These are phyloP conservation scores for Cylas formicarius DNA, from an alignment of 1,140 invertebrate species.

Conservation along the genomic window DNA sequence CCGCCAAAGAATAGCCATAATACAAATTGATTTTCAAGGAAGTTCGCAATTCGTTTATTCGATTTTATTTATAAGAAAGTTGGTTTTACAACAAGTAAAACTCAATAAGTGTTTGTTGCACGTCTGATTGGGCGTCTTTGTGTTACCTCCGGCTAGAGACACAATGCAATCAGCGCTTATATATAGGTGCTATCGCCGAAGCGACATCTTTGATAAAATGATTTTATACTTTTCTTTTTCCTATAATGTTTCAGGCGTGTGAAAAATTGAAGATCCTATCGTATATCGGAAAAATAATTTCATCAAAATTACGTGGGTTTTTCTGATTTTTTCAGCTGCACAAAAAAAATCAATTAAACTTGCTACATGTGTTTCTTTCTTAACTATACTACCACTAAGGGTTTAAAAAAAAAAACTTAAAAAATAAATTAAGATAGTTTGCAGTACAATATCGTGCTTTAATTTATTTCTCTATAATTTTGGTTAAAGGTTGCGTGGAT, in stretches of 20 bases:
- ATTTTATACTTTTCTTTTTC: slow-evolving; percentile 12
- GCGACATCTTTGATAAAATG: slow-evolving; percentile 15
- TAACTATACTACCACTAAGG: too few species aligned
- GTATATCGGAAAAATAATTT: background rate
- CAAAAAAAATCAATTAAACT: too few species aligned
- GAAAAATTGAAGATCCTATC: background rate
- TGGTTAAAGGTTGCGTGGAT: slow-evolving; percentile 79
- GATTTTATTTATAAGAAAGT: slow-evolving; percentile 28
- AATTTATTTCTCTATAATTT: slow-evolving; percentile 10
- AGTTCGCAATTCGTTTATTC: background rate
- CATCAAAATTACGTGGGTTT: too few species aligned
- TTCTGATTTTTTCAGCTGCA: too few species aligned
- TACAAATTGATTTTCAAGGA: slow-evolving; percentile 6
- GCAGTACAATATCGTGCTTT: too few species aligned
- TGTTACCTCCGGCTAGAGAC: slow-evolving; percentile 24
- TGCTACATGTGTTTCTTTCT: too few species aligned
- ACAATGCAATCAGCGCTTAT: slow-evolving; percentile 31
- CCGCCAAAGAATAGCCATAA: slow-evolving; percentile 1
- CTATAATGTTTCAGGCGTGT: background rate
- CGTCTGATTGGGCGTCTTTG: slow-evolving; percentile 33
- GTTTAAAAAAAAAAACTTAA: too few species aligned
- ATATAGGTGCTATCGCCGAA: slow-evolving; percentile 18
- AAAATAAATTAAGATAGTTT: too few species aligned
- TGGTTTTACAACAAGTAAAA: slow-evolving; percentile 20
- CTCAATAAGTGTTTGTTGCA: slow-evolving; percentile 25